Evolutionary conservation across 2,113 vertebrate genomes (phyloP).

Genomic region (Falcunculus frontatus): DNA sequence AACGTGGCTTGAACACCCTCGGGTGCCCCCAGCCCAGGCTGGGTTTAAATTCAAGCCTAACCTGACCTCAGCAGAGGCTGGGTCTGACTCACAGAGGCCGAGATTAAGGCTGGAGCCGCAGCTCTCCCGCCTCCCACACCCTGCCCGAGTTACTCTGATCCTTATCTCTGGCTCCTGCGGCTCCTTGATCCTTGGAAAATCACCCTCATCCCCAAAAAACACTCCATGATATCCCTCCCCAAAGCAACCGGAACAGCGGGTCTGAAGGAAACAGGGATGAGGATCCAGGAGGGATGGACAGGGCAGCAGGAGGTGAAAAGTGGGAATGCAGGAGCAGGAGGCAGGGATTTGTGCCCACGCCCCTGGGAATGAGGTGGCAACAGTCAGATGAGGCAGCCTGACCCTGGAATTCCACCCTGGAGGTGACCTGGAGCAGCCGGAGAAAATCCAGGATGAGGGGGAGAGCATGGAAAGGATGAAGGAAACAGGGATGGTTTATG

Average conservation of each 20-base stretch:
- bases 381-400: neutral
- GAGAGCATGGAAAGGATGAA: neutral
- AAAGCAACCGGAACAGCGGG: neutral
- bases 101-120: neutral
- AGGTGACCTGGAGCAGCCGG: neutral
- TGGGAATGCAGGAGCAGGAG: neutral
- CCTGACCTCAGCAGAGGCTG: neutral
- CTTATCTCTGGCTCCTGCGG: neutral
- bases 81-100: conserved; percentile 19
- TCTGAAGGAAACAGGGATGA: neutral
- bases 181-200: conserved; percentile 14
- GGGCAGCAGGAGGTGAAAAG: neutral
- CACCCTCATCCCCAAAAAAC: neutral
- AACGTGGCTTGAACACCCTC: neutral
- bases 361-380: neutral
- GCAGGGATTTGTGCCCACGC: neutral
- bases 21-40: neutral
- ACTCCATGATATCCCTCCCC: neutral
- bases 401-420: neutral
- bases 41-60: neutral
- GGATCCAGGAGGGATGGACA: neutral
- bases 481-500: neutral
- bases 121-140: conserved; percentile 36
- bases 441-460: neutral
- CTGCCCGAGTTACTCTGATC: neutral